Conservation (phyloP, 1,140 invertebrate species). For the Druon quercuslanigerum region DNA sequence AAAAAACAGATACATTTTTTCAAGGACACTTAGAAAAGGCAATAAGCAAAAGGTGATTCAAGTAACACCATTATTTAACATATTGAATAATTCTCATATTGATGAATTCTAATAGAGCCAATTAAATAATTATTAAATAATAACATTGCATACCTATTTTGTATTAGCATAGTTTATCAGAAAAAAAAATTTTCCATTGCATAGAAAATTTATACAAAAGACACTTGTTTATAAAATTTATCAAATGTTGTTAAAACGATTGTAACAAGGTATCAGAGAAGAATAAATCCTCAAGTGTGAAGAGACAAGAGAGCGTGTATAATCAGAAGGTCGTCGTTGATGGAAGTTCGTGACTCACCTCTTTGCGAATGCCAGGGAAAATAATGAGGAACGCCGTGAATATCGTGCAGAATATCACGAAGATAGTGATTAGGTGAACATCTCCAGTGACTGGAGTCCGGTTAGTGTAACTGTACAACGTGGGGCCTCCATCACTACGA, state of each 20-base stretch:
- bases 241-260: background rate
- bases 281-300: constrained; percentile 22
- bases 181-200: no score
- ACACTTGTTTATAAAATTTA: background rate
- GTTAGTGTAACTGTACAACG: constrained; percentile 94
- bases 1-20: no score
- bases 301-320: constrained; percentile 28
- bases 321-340: constrained; percentile 26
- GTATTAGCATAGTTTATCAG: no score
- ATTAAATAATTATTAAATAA: no score
- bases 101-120: no score
- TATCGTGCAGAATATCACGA: constrained; percentile 90
- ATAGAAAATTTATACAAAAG: no score
- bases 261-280: constrained; percentile 20
- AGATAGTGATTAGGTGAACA: constrained; percentile 88
- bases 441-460: constrained; percentile 95
- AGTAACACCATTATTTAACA: no score
- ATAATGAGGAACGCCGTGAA: constrained; percentile 95
- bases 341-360: constrained; percentile 78
- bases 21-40: no score
- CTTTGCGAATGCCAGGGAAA: constrained; percentile 95
- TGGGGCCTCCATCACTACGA: constrained; percentile 93
- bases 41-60: no score
- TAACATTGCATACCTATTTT: no score
- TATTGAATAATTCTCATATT: no score